Base-by-base conservation (phyloP, 2,888 invertebrate species). In the Trypoxylon attenuatum region DNA sequence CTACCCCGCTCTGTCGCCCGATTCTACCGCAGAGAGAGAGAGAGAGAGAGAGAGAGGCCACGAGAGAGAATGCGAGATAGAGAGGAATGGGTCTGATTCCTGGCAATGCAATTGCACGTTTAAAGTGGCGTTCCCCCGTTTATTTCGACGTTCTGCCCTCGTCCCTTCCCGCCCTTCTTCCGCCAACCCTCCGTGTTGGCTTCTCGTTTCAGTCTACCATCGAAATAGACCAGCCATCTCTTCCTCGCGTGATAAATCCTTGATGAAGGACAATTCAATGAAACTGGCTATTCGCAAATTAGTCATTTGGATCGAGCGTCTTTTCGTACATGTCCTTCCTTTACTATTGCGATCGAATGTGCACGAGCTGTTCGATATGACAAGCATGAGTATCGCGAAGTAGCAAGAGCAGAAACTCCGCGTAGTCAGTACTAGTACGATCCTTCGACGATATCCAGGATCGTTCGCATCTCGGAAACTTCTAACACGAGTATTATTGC, bases 31-130 rank as follows among this genome's bases (percentile, higher is more conserved):
- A 43, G 53, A 46, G 56, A 47, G 47, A 49, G 21, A 25, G 45
- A 42, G 1, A 15, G n/a, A n/a, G n/a, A n/a, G 21, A 50, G 23
- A 23, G 18, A 45, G 45, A 15, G 23, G 39, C 38, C 13, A 33
- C 33, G 33, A 8, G 33, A 49, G 38, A n/a, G 43, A 27, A 27
- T 64, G 52, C 46, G 55, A 49, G 68, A 67, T 47, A 33, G 59
- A 69, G 72, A 82, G 84, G 80, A 84, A 82, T 80, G 81, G 79
- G 83, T 85, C 86, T 85, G 86, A 86, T 86, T 86, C 85, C 83
- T 80, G 82, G 84, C 85, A 83, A 86, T 86, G 87, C 86, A 86
- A 86, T 86, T 85, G 86, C 84, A 83, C 82, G 83, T 83, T 85
- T 85, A 85, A 86, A 86, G 81, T 85, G 83, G 81, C 84, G 82